Percentiles rank a stretch among this genome's conserved stretches.
phyloP scores from a whole-genome alignment of 1,140 invertebrate species.

The Danaus melanippus region DNA sequence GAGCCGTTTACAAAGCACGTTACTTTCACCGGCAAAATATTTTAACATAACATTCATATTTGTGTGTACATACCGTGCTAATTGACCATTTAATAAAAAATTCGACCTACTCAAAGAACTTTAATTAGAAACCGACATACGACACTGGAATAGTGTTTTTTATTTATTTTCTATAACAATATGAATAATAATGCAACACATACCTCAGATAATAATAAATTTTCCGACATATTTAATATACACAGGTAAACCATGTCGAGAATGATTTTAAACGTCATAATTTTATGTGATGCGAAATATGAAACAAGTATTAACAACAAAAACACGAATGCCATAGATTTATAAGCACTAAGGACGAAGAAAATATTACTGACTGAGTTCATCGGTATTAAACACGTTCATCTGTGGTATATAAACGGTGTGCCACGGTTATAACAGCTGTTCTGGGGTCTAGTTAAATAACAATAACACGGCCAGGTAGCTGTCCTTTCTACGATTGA shows the following conservation, averaged over 20 bases:
- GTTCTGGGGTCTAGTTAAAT: slow-evolving; percentile 7
- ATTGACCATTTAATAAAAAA: slow-evolving; percentile 14
- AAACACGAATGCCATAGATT: slow-evolving; percentile 18
- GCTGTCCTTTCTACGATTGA: slow-evolving; percentile 21
- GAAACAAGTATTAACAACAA: slow-evolving; percentile 22
- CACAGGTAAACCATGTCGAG: slow-evolving; percentile 14
- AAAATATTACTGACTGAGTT: slow-evolving; percentile 16
- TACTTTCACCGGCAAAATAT: slow-evolving; percentile 24
- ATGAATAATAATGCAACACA: neutral
- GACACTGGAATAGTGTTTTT: too few relatives aligned
- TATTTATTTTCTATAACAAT: too few relatives aligned
- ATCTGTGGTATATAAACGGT: too few relatives aligned
- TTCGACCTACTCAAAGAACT: too few relatives aligned
- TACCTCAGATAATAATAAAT: slow-evolving; percentile 19
- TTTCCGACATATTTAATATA: slow-evolving; percentile 17
- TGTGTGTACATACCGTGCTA: slow-evolving; percentile 22
- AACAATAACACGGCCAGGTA: slow-evolving; percentile 28
- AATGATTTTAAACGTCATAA: slow-evolving; percentile 19
- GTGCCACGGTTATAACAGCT: slow-evolving; percentile 5
- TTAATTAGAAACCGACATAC: too few relatives aligned
- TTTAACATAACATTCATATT: slow-evolving; percentile 20
- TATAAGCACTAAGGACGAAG: slow-evolving; percentile 11
- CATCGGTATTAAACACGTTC: too few relatives aligned
- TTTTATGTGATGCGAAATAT: slow-evolving; percentile 12
- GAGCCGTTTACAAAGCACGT: slow-evolving; percentile 19